phyloP scores from a whole-genome alignment of 2,888 invertebrate species.

The Cephus sareptanus region DNA sequence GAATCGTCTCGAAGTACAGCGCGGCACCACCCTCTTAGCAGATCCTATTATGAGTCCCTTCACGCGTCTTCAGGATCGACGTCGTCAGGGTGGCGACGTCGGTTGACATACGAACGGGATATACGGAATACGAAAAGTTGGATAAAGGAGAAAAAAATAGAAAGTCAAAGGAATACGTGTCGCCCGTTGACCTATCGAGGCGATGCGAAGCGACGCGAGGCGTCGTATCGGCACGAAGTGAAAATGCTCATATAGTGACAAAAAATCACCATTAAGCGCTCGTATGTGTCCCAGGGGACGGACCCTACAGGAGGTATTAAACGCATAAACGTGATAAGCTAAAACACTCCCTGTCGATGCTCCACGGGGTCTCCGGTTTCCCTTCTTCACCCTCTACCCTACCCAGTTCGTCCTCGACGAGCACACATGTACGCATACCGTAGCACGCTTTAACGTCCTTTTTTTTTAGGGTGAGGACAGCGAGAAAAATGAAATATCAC shows the following conservation, averaged over 20 bases:
- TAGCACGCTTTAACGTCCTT: neutral
- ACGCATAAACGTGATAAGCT: slow-evolving; percentile 62
- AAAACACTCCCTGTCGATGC: slow-evolving; percentile 51
- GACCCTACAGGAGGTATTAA: slow-evolving; percentile 47
- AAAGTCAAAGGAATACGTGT: slow-evolving; percentile 29
- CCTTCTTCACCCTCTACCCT: slow-evolving; percentile 9
- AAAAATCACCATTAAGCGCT: slow-evolving; percentile 61
- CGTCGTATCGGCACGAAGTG: slow-evolving; percentile 38
- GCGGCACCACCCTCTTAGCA: neutral
- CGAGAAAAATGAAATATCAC: slow-evolving; percentile 46
- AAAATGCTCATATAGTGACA: slow-evolving; percentile 45
- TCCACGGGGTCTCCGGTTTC: slow-evolving; percentile 26
- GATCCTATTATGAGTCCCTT: neutral
- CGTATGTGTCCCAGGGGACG: slow-evolving; percentile 54
- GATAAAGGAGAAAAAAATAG: neutral
- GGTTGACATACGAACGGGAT: neutral
- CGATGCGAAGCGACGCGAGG: neutral
- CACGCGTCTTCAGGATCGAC: neutral
- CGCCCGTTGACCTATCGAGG: neutral
- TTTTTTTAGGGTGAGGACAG: slow-evolving; percentile 14
- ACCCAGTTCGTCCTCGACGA: neutral
- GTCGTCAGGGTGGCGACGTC: neutral
- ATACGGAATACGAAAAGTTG: neutral
- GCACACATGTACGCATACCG: neutral
- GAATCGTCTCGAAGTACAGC: neutral